phyloP scores from a whole-genome alignment of 1,140 invertebrate genomes.

The Medauroidea extradentata region DNA sequence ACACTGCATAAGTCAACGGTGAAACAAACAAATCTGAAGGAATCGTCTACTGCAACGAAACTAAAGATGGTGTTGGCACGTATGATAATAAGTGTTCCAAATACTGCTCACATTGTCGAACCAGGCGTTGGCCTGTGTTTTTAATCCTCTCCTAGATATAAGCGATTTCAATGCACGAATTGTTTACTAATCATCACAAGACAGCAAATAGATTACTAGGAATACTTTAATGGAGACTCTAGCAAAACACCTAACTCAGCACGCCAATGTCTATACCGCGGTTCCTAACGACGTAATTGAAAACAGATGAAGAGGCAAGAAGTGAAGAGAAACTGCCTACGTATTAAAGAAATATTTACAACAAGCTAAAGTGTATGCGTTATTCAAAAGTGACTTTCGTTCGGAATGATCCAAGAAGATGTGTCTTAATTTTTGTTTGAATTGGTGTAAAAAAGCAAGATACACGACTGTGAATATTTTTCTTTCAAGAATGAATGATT shows the following conservation, averaged over 20 bases:
- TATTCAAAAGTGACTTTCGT: no score
- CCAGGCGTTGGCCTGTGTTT: conserved; percentile 34
- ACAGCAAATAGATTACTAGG: conserved; percentile 12
- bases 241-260: conserved; percentile 1
- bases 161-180: conserved; percentile 17
- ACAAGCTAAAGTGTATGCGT: no score
- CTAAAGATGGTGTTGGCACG: conserved; percentile 43
- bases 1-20: background rate
- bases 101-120: conserved; percentile 24
- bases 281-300: no score
- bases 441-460: no score
- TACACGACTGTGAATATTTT: no score
- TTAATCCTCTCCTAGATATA: conserved; percentile 29
- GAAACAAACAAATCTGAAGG: conserved; percentile 4
- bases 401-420: no score
- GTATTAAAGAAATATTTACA: no score
- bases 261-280: no score
- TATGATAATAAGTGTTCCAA: conserved; percentile 42
- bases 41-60: conserved; percentile 39
- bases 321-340: no score
- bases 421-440: no score
- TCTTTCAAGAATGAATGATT: no score
- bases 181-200: conserved; percentile 7
- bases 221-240: conserved; percentile 23
- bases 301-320: no score